Evolutionary conservation across 2,888 invertebrate species (phyloP).

Genomic region (Camponotus fellah): DNA sequence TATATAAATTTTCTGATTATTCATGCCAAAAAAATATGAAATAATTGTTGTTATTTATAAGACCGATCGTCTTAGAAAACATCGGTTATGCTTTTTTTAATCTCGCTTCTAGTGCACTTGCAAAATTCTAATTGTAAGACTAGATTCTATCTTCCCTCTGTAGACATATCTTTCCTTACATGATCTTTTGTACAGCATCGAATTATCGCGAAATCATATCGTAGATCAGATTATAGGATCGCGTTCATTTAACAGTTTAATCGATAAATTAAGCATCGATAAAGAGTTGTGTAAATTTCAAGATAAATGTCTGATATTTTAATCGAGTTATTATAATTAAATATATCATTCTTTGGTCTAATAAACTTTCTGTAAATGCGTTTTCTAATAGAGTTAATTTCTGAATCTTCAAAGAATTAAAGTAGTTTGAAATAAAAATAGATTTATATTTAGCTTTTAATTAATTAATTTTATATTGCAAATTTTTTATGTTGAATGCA

Average conservation of each 20-base stretch:
- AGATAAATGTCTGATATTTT: conserved; percentile 12
- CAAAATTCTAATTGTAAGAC: conserved; percentile 59
- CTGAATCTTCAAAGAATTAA: neutral
- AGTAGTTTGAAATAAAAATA: neutral
- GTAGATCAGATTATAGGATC: conserved; percentile 58
- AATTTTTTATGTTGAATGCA: neutral
- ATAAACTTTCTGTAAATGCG: neutral
- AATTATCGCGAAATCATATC: conserved; percentile 58
- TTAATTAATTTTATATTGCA: neutral
- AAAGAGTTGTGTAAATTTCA: conserved; percentile 20
- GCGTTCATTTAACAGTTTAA: conserved; percentile 76
- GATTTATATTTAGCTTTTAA: neutral
- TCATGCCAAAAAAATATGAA: conserved; percentile 12
- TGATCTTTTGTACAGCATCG: conserved; percentile 54
- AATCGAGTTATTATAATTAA: conserved; percentile 5
- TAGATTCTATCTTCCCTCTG: conserved; percentile 44
- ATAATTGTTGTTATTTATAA: neutral
- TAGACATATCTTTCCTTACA: conserved; percentile 32
- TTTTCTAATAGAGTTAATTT: neutral
- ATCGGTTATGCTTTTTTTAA: neutral
- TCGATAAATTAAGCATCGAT: conserved; percentile 80
- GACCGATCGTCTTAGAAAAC: conserved; percentile 1
- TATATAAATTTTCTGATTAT: conserved; percentile 9
- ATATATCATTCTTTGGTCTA: neutral
- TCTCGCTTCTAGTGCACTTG: neutral